Evolutionary conservation across 2,113 vertebrate genomes (phyloP).

Genomic region (Isichthys henryi): DNA sequence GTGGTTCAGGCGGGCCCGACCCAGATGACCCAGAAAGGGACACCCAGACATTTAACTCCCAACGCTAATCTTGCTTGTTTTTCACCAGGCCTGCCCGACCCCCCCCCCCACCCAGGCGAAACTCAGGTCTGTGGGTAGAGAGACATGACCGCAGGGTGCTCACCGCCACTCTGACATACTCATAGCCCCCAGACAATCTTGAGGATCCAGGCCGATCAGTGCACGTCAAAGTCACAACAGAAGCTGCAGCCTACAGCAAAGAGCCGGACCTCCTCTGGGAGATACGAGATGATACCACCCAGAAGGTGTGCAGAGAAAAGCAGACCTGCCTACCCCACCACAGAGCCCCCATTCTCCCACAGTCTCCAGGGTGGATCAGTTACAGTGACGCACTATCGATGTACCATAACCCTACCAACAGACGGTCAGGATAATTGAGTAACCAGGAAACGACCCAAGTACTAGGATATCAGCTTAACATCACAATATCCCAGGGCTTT

Average conservation of each 20-base stretch:
- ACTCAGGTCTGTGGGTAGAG: neutral
- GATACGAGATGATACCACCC: neutral
- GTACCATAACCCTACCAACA: neutral
- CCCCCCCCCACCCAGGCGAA: neutral
- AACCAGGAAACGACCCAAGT: neutral
- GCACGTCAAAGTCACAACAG: neutral
- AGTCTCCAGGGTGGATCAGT: neutral
- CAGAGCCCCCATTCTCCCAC: neutral
- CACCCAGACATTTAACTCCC: neutral
- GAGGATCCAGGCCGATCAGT: neutral
- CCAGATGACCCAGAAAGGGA: neutral
- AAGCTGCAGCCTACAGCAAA: neutral
- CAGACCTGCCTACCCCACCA: neutral
- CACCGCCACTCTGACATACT: neutral
- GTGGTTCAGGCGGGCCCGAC: neutral
- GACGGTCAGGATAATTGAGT: neutral
- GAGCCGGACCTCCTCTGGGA: neutral
- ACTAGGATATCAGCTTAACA: neutral
- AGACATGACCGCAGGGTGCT: neutral
- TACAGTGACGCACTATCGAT: neutral
- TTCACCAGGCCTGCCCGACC: neutral
- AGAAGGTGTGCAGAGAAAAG: neutral
- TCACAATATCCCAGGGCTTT: neutral
- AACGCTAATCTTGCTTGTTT: neutral
- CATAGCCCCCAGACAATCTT: neutral